Evolutionary conservation across 2,797 vertebrate species (phyloP), one percentile per base, ranked within the genome.

Genomic region (Scolopax rusticola): DNA sequence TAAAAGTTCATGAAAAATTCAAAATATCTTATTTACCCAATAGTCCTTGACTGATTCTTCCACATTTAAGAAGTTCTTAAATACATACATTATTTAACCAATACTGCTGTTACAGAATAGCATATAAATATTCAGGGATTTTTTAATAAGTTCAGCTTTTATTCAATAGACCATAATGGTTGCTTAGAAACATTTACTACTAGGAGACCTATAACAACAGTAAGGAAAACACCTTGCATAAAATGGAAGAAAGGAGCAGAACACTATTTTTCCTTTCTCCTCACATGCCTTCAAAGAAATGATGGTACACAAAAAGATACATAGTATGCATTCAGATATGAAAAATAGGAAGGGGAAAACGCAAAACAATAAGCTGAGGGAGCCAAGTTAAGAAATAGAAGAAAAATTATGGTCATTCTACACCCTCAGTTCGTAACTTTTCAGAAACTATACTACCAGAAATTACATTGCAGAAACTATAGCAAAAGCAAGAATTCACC

Each of bases 1-100:
- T 96, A 96, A 84, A 93, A 97, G 95, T 96, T 96, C 95, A 95
- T 97, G 88, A 97, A 96, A 96, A 95, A 97, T 96, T 97, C 80
- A 96, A 79, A 95, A 77, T 87, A 88, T 59, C 67, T 96, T 97
- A 96, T 97, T 97, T 97, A 97, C 89, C 36, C 83, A 92, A 82
- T 43, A 94, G 77, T 82, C 81, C 60, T 93, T 95, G 92, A 93
- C 95, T 64, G 69, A 83, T 94, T 93, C 65, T 93, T 94, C 76
- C 57, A 94, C 69, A 56, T 84, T 96, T 94, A 89, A 84, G 50
- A 91, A 91, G 84, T 96, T 96, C 27, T n/a, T 87, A 90, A 96
- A 93, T 93, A 95, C 87, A 95, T 91, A 92, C 91, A 96, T 95
- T 95, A 97, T 96, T 97, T 96, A 96, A 73, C 87, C 79, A 89